A percentile compares a stretch with the other conserved stretches of the same genome.
Conservation (phyloP, 2,113 vertebrate species). For the Tringa solitaria region DNA sequence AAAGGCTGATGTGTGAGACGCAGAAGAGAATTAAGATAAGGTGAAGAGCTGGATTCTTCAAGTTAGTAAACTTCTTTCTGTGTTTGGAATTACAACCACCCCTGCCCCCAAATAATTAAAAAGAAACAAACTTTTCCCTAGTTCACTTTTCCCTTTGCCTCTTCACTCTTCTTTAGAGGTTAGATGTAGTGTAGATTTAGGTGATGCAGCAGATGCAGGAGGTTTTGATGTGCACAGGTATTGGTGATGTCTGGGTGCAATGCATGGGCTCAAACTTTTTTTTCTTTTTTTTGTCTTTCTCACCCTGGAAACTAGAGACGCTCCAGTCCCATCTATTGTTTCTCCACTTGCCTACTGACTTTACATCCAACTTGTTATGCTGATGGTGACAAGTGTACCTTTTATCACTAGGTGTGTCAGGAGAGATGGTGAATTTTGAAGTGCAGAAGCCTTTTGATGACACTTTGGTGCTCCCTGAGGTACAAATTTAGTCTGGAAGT, state of each 20-base stretch:
- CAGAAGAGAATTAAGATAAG: not conserved
- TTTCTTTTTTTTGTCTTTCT: not conserved
- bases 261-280: not conserved
- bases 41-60: not conserved
- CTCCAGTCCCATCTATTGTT: not conserved
- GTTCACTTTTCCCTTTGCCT: not conserved
- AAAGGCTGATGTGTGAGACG: not conserved
- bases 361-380: not conserved
- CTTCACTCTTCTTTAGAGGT: not conserved
- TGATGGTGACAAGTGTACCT: not conserved
- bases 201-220: not conserved
- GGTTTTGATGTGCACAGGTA: not conserved
- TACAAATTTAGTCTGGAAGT: not conserved
- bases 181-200: not conserved
- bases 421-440: not conserved
- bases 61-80: not conserved
- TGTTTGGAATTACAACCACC: not conserved
- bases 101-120: not conserved
- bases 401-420: conserved; percentile 9
- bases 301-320: not conserved
- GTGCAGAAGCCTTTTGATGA: not conserved
- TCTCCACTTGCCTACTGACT: not conserved
- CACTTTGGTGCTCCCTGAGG: not conserved
- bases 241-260: not conserved
- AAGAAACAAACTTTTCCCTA: not conserved